Base-by-base conservation (phyloP, 1,140 invertebrate genomes). In the Piezodorus guildinii region DNA sequence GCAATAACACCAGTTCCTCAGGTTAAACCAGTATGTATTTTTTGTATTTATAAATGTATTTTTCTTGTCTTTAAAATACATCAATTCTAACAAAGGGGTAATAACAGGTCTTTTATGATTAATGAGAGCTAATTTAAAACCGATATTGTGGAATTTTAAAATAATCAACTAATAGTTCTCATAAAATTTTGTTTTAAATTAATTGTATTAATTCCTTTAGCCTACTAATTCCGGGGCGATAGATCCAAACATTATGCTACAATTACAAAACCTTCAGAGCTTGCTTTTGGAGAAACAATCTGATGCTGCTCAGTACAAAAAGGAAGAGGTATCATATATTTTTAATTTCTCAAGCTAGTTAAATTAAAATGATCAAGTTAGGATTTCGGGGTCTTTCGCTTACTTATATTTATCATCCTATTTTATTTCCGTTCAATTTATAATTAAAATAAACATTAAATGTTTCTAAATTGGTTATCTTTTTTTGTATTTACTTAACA, bases 231-330 rank as follows among this genome's bases (percentile, higher is more conserved):
- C 64, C 19, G 64, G 54, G 16, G 19, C 30, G n/a, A 27, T 64
- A 16, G 64, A 65, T 52, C 60, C 64, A 17, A 65, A 54, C 49
- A 58, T 67, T 21, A 45, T 67, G 19, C 63, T 59, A n/a, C 63
- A 64, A 60, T 54, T 64, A 19, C 63, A 64, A 60, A 64, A 60
- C 30, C 56, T 64, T 21, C 63, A 64, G 52, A 64, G 23, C 21
- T 19, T 64, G 23, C 23, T 64, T 21, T 46, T 60, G 30, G 56
- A 64, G 19, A 58, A 64, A 58, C 49, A 64, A 64, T 43, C 43
- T 58, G 54, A 58, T 25, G 54, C 23, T 58, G n/a, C 54, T 27
- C 54, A 25, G 16, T 23, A 21, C n/a, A 58, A 58, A 58, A 58
- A 58, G 30, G 54, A 49, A 17, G 46, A 49, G 46, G 46, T 49